A percentile compares a stretch with the other conserved stretches of the same genome.
Evolutionary conservation across 2,888 invertebrate genomes (phyloP).

Genomic region (Tiphia femorata): DNA sequence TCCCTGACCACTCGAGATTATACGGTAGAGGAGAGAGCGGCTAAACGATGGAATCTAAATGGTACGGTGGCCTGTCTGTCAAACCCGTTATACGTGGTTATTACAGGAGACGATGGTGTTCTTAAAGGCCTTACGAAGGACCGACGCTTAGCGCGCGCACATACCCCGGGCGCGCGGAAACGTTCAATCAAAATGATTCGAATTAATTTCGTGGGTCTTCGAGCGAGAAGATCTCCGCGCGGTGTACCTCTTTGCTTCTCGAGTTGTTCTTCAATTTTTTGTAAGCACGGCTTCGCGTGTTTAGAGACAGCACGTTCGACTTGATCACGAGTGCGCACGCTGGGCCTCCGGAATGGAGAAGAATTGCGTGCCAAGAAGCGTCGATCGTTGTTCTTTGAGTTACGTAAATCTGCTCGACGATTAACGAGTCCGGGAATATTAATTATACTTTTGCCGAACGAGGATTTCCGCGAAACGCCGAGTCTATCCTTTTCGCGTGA

Average conservation of each 20-base stretch:
- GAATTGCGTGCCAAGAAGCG: too few relatives aligned
- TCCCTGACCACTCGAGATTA: conserved; percentile 40
- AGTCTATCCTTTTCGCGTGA: too few relatives aligned
- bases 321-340: too few relatives aligned
- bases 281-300: too few relatives aligned
- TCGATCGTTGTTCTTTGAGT: too few relatives aligned
- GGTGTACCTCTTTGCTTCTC: neutral
- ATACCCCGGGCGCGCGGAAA: conserved; percentile 45
- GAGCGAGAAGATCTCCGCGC: neutral
- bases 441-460: too few relatives aligned
- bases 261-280: neutral
- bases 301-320: too few relatives aligned
- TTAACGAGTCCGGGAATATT: too few relatives aligned
- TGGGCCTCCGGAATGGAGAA: too few relatives aligned
- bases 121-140: conserved; percentile 5
- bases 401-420: too few relatives aligned
- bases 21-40: conserved; percentile 25
- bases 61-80: conserved; percentile 45
- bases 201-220: conserved; percentile 48
- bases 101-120: conserved; percentile 42
- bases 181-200: conserved; percentile 57
- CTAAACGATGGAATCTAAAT: conserved; percentile 53
- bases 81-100: conserved; percentile 37
- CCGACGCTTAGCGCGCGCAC: conserved; percentile 17
- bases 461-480: too few relatives aligned